phyloP scores from a whole-genome alignment of 2,888 invertebrate genomes.

The Norana najaformis region DNA sequence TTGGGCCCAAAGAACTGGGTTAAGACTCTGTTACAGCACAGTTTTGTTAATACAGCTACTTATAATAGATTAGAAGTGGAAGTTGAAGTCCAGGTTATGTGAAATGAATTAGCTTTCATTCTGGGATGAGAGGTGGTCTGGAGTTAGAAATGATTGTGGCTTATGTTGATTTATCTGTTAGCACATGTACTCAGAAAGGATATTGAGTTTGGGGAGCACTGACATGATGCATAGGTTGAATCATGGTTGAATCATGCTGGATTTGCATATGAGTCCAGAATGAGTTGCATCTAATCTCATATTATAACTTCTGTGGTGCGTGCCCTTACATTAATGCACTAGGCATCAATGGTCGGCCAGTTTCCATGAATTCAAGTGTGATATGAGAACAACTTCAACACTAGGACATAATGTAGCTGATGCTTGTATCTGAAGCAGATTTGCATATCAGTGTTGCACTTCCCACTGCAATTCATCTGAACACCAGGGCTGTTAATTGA shows the following conservation, averaged over 20 bases:
- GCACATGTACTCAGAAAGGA: neutral
- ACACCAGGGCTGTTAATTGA: neutral
- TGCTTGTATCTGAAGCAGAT: neutral
- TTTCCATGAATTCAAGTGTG: too few species aligned
- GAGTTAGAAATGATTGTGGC: neutral
- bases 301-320: too few species aligned
- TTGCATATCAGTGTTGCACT: neutral
- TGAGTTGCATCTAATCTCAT: neutral
- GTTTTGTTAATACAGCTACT: neutral
- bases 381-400: too few species aligned
- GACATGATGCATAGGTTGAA: too few species aligned
- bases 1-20: neutral
- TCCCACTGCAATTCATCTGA: neutral
- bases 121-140: neutral
- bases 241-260: neutral
- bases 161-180: neutral
- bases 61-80: neutral
- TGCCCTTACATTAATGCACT: too few species aligned
- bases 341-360: too few species aligned
- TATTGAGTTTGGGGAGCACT: neutral
- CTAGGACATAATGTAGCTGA: too few species aligned
- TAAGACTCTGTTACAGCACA: neutral
- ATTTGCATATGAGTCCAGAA: neutral
- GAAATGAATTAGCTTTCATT: neutral
- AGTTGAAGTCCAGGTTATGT: neutral